A percentile compares a stretch with the other conserved stretches of the same genome.
Conservation (phyloP, 2,113 vertebrate genomes). For the Percina caprodes region DNA sequence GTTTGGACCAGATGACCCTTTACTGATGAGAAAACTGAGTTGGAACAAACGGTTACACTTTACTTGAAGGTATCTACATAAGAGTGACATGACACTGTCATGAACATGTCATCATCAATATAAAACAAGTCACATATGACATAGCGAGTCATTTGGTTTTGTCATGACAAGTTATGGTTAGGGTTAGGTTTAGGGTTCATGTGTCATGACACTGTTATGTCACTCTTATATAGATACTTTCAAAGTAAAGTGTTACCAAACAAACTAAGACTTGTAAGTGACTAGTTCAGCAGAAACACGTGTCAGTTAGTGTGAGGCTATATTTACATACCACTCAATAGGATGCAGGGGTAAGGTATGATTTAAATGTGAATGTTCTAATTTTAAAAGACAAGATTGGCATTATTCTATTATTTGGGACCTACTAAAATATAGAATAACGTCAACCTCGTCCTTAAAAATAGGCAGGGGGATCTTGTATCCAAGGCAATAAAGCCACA, state of each 20-base stretch:
- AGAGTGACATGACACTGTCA: no score
- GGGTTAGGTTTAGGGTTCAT: no score
- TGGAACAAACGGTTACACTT: conserved; percentile 45
- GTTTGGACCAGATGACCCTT: background rate
- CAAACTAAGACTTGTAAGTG: conserved; percentile 15
- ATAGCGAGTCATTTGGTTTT: no score
- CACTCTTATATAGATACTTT: no score
- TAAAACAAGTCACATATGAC: no score
- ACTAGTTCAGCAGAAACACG: background rate
- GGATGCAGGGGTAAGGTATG: background rate
- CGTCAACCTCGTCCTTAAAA: background rate
- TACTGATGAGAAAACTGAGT: conserved; percentile 20
- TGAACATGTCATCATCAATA: no score
- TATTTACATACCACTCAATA: background rate
- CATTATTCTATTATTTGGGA: background rate
- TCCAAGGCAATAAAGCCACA: conserved; percentile 45
- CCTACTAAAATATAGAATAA: background rate
- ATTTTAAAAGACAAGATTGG: background rate
- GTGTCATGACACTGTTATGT: no score
- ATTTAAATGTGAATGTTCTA: background rate
- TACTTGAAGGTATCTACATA: no score
- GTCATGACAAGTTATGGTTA: no score
- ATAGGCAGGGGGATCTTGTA: conserved; percentile 7
- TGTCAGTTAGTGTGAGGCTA: background rate
- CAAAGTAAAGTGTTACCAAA: no score